These are phyloP conservation scores for Pampus argenteus DNA, from an alignment of 2,797 vertebrate species.

Conservation along the genomic window DNA sequence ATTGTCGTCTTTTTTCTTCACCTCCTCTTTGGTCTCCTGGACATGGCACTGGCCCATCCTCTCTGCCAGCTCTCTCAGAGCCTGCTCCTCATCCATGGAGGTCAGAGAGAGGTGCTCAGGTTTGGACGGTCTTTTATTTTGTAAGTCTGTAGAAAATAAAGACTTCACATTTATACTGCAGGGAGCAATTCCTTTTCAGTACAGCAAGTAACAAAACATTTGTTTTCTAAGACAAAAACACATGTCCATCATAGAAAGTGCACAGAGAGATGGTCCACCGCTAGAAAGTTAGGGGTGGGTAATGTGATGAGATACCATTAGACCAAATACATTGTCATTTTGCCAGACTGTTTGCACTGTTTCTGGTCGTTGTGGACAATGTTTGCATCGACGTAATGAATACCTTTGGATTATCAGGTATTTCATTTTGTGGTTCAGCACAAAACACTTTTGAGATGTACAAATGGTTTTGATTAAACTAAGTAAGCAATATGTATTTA, in stretches of 20 bases:
- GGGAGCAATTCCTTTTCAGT: background rate
- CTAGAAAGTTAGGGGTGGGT: background rate
- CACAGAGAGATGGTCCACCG: background rate
- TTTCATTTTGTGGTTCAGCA: too few relatives aligned
- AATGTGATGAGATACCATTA: background rate
- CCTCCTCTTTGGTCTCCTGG: slow-evolving; percentile 39
- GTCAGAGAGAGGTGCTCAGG: slow-evolving; percentile 1
- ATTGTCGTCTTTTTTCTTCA: background rate
- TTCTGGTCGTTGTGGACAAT: too few relatives aligned
- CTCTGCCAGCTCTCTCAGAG: slow-evolving; percentile 54
- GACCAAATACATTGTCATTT: background rate
- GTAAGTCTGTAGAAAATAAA: slow-evolving; percentile 26
- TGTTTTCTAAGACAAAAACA: background rate
- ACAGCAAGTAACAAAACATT: background rate
- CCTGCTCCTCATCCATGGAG: slow-evolving; percentile 32
- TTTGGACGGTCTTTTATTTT: background rate
- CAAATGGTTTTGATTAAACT: background rate
- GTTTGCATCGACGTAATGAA: too few relatives aligned
- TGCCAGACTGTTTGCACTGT: background rate
- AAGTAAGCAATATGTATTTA: too few relatives aligned
- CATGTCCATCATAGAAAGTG: background rate
- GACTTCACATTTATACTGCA: background rate
- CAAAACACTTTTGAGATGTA: background rate
- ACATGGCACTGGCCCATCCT: slow-evolving; percentile 69
- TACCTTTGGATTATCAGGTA: too few relatives aligned